These are phyloP conservation scores for Tenualosa ilisha DNA, from an alignment of 2,797 vertebrate genomes.

Conservation along the genomic window DNA sequence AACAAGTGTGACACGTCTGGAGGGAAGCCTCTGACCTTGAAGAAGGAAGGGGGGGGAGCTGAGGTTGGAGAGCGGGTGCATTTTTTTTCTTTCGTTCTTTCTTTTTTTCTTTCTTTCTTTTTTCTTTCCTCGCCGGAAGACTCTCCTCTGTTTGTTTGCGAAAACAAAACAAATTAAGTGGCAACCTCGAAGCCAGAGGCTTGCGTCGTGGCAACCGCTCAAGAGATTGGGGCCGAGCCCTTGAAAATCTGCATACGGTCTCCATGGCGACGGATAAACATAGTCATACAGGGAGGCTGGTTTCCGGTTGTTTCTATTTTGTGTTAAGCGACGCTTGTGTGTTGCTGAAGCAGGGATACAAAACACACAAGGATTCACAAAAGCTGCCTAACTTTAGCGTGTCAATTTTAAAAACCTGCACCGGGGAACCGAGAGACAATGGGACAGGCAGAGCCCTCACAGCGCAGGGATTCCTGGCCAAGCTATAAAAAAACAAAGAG, in stretches of 20 bases:
- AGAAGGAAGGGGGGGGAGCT: neutral
- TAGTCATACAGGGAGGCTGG: neutral
- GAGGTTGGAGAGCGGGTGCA: neutral
- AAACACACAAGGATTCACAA: neutral
- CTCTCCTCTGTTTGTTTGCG: constrained; percentile 9
- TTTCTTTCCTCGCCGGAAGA: neutral
- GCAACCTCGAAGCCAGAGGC: neutral
- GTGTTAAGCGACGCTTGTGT: neutral
- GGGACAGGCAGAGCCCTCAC: neutral
- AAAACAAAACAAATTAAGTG: constrained; percentile 13
- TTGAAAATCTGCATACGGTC: neutral
- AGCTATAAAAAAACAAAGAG: neutral
- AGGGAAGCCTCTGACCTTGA: constrained; percentile 13
- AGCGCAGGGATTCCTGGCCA: neutral
- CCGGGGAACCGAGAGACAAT: neutral
- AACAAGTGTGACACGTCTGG: constrained; percentile 31
- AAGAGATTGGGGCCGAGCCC: constrained; percentile 4
- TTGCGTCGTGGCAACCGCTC: neutral
- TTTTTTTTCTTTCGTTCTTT: neutral
- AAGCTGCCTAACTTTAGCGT: neutral
- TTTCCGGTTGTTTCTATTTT: neutral
- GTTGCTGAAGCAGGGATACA: neutral
- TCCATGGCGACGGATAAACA: neutral
- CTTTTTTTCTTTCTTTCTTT: neutral
- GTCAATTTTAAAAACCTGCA: neutral